These are phyloP conservation scores for Crenuchus spilurus DNA, from an alignment of 2,797 vertebrate species.

Conservation along the genomic window DNA sequence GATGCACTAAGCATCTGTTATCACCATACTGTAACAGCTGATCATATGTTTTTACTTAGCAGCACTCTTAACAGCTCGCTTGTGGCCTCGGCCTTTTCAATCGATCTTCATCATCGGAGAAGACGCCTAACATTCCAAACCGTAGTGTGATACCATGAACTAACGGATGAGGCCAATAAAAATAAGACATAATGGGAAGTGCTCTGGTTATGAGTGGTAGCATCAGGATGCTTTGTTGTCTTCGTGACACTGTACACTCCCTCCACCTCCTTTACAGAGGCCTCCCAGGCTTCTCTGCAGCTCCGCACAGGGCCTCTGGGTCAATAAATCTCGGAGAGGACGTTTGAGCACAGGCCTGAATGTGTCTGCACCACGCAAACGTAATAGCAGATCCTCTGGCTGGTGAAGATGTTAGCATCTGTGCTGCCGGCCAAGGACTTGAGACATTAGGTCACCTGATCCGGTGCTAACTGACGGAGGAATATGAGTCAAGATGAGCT, in stretches of 20 bases:
- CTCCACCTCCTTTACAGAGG: constrained; percentile 19
- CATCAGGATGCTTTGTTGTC: constrained; percentile 23
- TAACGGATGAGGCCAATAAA: constrained; percentile 24
- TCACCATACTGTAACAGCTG: background rate
- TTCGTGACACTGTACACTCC: constrained; percentile 15
- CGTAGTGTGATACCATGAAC: constrained; percentile 8
- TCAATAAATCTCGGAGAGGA: constrained; percentile 69
- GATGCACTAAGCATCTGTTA: constrained; percentile 9
- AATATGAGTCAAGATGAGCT: background rate
- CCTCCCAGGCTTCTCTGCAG: constrained; percentile 21
- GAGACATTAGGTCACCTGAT: constrained; percentile 23
- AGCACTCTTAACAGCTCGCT: background rate
- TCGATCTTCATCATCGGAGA: constrained; percentile 1
- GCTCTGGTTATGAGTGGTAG: constrained; percentile 13
- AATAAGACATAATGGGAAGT: constrained; percentile 11
- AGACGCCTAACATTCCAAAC: background rate
- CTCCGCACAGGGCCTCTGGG: constrained; percentile 50
- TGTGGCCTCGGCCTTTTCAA: constrained; percentile 16
- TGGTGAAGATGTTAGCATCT: constrained; percentile 68
- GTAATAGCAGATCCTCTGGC: constrained; percentile 68
- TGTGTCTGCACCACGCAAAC: constrained; percentile 52
- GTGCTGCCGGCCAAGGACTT: constrained; percentile 25
- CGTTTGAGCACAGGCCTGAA: constrained; percentile 57
- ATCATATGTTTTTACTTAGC: constrained; percentile 23
- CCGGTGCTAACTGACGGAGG: background rate